Conservation (phyloP, 2,113 vertebrate genomes). For the Notarius quadriscutis region DNA sequence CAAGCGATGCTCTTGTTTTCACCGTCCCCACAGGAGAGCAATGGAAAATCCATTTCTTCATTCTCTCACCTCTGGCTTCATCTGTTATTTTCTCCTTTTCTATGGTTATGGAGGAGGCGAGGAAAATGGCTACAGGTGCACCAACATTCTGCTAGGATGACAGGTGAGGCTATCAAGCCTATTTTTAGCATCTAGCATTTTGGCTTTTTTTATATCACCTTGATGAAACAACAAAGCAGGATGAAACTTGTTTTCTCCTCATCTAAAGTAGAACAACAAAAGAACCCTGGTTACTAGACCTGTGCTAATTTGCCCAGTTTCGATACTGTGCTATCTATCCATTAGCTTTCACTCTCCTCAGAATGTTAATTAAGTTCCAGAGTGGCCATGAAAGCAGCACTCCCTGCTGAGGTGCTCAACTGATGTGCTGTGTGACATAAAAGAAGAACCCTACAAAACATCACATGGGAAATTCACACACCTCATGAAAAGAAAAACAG, state of each 20-base stretch:
- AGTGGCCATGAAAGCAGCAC: not conserved
- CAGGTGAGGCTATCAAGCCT: not conserved
- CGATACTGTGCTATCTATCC: slow-evolving; percentile 39
- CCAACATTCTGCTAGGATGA: not conserved
- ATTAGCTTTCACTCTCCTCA: slow-evolving; percentile 40
- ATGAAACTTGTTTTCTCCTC: not conserved
- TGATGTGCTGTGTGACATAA: slow-evolving; percentile 17
- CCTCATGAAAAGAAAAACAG: not conserved
- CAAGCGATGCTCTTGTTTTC: slow-evolving; percentile 38
- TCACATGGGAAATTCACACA: not conserved
- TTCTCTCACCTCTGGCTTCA: slow-evolving; percentile 43
- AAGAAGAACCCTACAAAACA: slow-evolving; percentile 25
- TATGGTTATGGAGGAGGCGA: not conserved
- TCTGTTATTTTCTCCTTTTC: slow-evolving; percentile 25
- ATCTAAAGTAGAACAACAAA: slow-evolving; percentile 26
- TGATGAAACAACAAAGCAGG: not conserved
- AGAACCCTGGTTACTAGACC: slow-evolving; percentile 41
- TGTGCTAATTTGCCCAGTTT: slow-evolving; percentile 42
- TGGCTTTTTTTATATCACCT: not conserved
- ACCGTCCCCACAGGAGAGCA: not conserved
- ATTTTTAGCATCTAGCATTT: not conserved
- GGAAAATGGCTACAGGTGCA: slow-evolving; percentile 4
- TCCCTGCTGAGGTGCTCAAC: slow-evolving; percentile 40
- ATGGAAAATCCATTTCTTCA: slow-evolving; percentile 58
- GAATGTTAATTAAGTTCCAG: slow-evolving; percentile 50